Base-by-base conservation (phyloP, 2,888 invertebrate species). In the Escarpia spicata region DNA sequence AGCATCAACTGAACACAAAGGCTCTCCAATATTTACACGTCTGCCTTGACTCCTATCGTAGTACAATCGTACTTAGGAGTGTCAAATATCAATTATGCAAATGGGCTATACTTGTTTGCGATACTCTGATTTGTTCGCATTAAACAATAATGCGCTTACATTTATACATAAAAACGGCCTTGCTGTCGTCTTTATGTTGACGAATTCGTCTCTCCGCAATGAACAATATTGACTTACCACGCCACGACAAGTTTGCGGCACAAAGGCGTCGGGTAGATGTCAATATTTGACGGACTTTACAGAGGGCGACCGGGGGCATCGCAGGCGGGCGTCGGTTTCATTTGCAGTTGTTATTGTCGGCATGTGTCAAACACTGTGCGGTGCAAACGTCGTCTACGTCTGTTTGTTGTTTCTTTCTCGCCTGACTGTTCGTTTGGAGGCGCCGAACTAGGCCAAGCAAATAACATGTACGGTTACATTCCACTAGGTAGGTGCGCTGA, bases 151-250 rank as follows among this genome's bases (percentile, higher is more conserved):
- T 75, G 75, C 19, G 75, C 75, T 15, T 75, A 6, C 75, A 75
- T 75, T 75, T 26, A 75, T 75, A 2, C n/a, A 75, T 19, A 19
- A 26, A 75, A 75, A 75, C 75, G 26, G 26, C 75, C 75, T 75
- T 75, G 75, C 6, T 75, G 75, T 75, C 75, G 75, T 75, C n/a
- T 75, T 75, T 75, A 75, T n/a, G 75, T 75, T 75, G 75, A 75
- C 75, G n/a, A 4, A 6, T 75, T 75, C 75, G 75, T 75, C 26
- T 75, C 26, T 75, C 6, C 26, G n/a, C 26, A 26, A 75, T 15
- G 1, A 26, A 1, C 75, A 75, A 15, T 75, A 75, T 75, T 75
- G 75, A 75, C 75, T 75, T 75, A 26, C 19, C 75, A 75, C 75
- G n/a, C 4, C 26, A 75, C n/a, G 75, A 26, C 75, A 75, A 75